phyloP scores from a whole-genome alignment of 2,113 vertebrate species.

The Aviceda subcristata region DNA sequence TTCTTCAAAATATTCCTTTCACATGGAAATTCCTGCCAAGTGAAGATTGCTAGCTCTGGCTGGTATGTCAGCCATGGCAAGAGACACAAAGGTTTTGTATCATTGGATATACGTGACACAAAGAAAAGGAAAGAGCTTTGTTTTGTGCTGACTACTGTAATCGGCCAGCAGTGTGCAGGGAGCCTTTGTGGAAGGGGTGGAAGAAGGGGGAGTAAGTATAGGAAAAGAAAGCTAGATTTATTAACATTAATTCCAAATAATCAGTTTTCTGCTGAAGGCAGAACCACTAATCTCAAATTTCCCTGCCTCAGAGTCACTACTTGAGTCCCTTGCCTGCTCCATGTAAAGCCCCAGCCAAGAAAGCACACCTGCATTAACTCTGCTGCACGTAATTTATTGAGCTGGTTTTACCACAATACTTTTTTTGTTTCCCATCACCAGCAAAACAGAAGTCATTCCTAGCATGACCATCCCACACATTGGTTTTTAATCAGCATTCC shows the following conservation, averaged over 20 bases:
- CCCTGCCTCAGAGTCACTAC: not conserved
- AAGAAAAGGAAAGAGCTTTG: not conserved
- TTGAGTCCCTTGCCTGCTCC: not conserved
- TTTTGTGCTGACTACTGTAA: not conserved
- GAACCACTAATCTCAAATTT: constrained; percentile 25
- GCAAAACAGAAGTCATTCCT: not conserved
- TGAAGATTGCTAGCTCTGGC: constrained; percentile 27
- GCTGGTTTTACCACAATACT: not conserved
- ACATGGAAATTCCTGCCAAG: constrained; percentile 51
- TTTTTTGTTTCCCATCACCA: not conserved
- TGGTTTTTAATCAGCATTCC: not conserved
- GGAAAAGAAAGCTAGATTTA: constrained; percentile 14
- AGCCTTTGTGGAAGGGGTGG: not conserved
- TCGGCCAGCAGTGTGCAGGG: not conserved
- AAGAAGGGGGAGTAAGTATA: not conserved
- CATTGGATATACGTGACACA: not conserved
- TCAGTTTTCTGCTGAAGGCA: constrained; percentile 22
- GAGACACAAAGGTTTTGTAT: not conserved
- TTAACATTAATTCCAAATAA: constrained; percentile 36
- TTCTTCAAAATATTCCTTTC: constrained; percentile 47
- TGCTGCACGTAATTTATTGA: not conserved
- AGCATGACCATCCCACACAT: accelerated
- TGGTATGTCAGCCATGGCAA: not conserved
- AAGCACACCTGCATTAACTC: constrained; percentile 45
- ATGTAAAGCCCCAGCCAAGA: not conserved